phyloP scores from a whole-genome alignment of 2,888 invertebrate species.

The Morpho deidamia region DNA sequence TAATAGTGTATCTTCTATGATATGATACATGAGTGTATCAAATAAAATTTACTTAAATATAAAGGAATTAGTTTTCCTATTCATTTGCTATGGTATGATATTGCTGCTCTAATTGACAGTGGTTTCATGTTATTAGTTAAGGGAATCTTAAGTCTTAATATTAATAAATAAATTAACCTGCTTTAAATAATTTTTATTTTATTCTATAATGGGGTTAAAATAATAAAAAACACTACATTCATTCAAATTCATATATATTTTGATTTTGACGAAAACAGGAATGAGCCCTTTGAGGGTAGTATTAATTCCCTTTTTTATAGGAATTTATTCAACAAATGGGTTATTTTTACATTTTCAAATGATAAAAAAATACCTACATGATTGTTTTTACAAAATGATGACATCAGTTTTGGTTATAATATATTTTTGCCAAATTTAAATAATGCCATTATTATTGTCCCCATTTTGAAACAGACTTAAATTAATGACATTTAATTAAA shows the following conservation, averaged over 20 bases:
- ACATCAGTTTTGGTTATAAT: no score
- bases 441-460: no score
- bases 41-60: conserved; percentile 46
- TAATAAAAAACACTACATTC: conserved; percentile 15
- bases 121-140: conserved; percentile 57
- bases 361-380: no score
- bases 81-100: conserved; percentile 48
- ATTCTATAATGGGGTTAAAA: neutral
- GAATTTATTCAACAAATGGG: conserved; percentile 1
- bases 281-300: conserved; percentile 57
- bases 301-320: conserved; percentile 3
- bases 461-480: no score
- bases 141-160: conserved; percentile 50
- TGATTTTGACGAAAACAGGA: conserved; percentile 44
- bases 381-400: no score
- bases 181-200: conserved; percentile 43
- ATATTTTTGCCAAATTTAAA: no score
- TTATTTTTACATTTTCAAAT: conserved; percentile 2
- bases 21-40: conserved; percentile 53
- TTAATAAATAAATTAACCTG: conserved; percentile 63
- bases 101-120: conserved; percentile 49
- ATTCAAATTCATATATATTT: conserved; percentile 32
- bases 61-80: conserved; percentile 51
- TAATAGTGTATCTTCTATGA: conserved; percentile 34
- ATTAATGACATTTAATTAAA: no score